phyloP scores from a whole-genome alignment of 1,140 invertebrate genomes.

The Drosophila lini region DNA sequence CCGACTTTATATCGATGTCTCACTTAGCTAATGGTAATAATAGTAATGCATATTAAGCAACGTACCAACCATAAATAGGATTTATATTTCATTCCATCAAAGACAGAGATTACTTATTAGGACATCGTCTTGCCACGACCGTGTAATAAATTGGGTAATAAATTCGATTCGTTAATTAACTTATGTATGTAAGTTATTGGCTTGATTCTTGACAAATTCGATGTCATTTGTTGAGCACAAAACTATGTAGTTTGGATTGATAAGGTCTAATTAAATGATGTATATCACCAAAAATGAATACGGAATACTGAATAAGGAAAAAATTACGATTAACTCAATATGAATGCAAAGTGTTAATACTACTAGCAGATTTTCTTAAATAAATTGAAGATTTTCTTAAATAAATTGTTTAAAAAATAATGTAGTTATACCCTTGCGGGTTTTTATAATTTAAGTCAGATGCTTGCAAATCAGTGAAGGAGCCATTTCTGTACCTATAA shows the following conservation, averaged over 20 bases:
- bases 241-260: slow-evolving; percentile 1
- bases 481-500: no score
- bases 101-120: slow-evolving; percentile 17
- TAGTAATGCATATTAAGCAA: not conserved
- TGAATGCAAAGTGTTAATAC: no score
- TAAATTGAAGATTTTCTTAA: not conserved
- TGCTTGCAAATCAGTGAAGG: no score
- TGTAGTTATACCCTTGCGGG: no score
- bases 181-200: slow-evolving; percentile 16
- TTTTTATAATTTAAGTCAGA: no score
- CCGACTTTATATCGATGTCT: not conserved
- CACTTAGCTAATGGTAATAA: not conserved
- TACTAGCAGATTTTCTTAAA: not conserved
- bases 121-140: not conserved
- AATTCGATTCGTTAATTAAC: slow-evolving; percentile 25
- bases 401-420: not conserved
- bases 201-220: slow-evolving; percentile 12
- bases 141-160: slow-evolving; percentile 27
- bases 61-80: slow-evolving; percentile 6
- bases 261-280: not conserved
- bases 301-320: not conserved
- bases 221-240: not conserved
- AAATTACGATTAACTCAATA: not conserved
- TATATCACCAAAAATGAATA: not conserved
- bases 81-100: slow-evolving; percentile 10